Evolutionary conservation across 2,797 vertebrate genomes (phyloP).

Genomic region (Ataeniobius toweri): DNA sequence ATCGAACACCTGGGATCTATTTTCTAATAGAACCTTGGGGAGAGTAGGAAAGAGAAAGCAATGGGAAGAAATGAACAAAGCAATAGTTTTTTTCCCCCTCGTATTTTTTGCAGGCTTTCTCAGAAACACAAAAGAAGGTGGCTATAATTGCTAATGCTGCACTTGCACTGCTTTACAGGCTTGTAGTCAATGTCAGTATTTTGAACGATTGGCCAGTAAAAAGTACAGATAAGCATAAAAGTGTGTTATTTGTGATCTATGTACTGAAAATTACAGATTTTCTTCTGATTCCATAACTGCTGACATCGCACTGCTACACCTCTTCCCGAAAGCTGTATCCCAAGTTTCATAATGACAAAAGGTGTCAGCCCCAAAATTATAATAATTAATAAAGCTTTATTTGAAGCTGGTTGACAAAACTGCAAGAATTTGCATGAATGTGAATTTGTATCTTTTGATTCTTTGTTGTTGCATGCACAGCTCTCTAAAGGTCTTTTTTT

Average conservation of each 20-base stretch:
- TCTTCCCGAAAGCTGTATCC: constrained; percentile 38
- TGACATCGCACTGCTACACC: constrained; percentile 60
- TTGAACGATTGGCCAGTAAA: constrained; percentile 34
- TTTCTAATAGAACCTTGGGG: constrained; percentile 83
- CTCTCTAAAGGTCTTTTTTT: background rate
- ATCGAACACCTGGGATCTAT: constrained; percentile 88
- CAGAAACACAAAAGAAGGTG: constrained; percentile 39
- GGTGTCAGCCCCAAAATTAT: constrained; percentile 69
- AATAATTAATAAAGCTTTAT: constrained; percentile 71
- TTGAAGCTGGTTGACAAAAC: constrained; percentile 61
- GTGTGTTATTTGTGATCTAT: constrained; percentile 59
- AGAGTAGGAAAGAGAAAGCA: constrained; percentile 63
- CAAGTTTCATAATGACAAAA: constrained; percentile 67
- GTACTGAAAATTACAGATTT: constrained; percentile 69
- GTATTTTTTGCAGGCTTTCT: constrained; percentile 64
- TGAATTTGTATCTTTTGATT: constrained; percentile 54
- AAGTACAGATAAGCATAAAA: constrained; percentile 34
- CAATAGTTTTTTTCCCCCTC: constrained; percentile 51
- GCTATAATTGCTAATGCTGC: constrained; percentile 43
- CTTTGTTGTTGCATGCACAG: background rate
- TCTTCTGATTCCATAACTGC: constrained; percentile 54
- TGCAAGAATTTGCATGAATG: constrained; percentile 46
- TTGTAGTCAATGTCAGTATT: constrained; percentile 28
- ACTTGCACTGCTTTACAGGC: constrained; percentile 33
- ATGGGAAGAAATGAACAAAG: constrained; percentile 69